These are phyloP conservation scores for Drosophila tristis DNA, from an alignment of 1,140 invertebrate species.

Conservation along the genomic window DNA sequence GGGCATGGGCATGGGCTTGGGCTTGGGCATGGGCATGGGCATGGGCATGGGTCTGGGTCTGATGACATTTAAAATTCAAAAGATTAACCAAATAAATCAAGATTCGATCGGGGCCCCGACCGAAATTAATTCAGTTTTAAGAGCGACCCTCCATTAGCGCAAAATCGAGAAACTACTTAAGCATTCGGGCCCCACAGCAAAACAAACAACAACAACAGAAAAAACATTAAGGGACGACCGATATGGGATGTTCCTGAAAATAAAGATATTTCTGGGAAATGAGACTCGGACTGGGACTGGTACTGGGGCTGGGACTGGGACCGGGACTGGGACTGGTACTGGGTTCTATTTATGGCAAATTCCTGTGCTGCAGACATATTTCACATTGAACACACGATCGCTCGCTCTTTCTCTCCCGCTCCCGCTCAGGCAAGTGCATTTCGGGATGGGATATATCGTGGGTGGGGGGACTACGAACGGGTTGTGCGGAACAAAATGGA, in stretches of 20 bases:
- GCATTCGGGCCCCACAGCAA: slow-evolving; percentile 26
- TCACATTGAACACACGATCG: slow-evolving; percentile 52
- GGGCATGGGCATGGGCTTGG: no score
- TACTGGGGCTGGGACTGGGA: slow-evolving; percentile 20
- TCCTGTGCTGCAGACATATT: slow-evolving; percentile 63
- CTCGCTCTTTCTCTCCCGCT: slow-evolving; percentile 1
- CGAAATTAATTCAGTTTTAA: slow-evolving; percentile 19
- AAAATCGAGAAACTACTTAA: slow-evolving; percentile 32
- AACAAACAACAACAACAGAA: not conserved
- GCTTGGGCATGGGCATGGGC: no score
- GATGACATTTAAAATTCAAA: slow-evolving; percentile 45
- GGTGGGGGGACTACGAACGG: not conserved
- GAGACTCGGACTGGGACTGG: slow-evolving; percentile 3
- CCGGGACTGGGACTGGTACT: slow-evolving; percentile 1
- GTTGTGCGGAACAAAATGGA: slow-evolving; percentile 7
- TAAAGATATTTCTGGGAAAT: slow-evolving; percentile 23
- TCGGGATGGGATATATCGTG: slow-evolving; percentile 12
- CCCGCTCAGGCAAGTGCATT: slow-evolving; percentile 58
- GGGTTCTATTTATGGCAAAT: slow-evolving; percentile 77
- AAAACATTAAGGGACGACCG: slow-evolving; percentile 9
- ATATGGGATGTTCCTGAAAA: slow-evolving; percentile 11
- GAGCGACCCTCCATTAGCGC: slow-evolving; percentile 25
- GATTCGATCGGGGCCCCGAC: slow-evolving; percentile 23
- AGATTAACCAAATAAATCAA: slow-evolving; percentile 43
- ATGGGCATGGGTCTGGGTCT: not conserved